These are phyloP conservation scores for Phenganax stokvisi DNA, from an alignment of 92 coral and sea anemone species.

Conservation along the genomic window DNA sequence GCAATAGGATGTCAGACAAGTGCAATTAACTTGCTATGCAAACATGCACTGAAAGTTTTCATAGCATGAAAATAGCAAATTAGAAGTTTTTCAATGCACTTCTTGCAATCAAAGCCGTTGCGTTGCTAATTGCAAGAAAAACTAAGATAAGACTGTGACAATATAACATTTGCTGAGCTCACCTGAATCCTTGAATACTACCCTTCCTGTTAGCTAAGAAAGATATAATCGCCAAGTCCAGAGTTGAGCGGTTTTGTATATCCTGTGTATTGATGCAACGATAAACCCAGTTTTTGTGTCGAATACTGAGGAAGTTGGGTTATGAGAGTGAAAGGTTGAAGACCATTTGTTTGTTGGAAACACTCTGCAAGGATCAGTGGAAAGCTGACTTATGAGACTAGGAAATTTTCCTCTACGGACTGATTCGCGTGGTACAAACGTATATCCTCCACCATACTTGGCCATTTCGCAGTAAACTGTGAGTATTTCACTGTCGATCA, in stretches of 20 bases:
- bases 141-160: no score
- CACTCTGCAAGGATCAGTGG: slow-evolving; percentile 44
- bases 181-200: slow-evolving; percentile 40
- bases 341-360: slow-evolving; percentile 32
- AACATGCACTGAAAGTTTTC: no score
- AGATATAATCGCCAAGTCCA: slow-evolving; percentile 32
- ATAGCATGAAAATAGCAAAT: no score
- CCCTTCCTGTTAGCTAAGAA: slow-evolving; percentile 11
- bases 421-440: slow-evolving; percentile 50
- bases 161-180: no score
- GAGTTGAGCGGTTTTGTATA: slow-evolving; percentile 43
- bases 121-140: no score
- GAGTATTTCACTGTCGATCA: background rate
- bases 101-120: no score
- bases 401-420: slow-evolving; percentile 9
- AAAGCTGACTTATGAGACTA: slow-evolving; percentile 33
- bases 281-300: slow-evolving; percentile 14
- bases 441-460: slow-evolving; percentile 49
- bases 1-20: no score
- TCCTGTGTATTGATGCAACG: slow-evolving; percentile 44
- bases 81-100: no score
- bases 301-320: slow-evolving; percentile 7
- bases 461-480: slow-evolving; percentile 56
- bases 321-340: slow-evolving; percentile 40
- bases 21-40: no score